Conservation (phyloP, 2,113 vertebrate genomes). For the Ameiurus melas region DNA sequence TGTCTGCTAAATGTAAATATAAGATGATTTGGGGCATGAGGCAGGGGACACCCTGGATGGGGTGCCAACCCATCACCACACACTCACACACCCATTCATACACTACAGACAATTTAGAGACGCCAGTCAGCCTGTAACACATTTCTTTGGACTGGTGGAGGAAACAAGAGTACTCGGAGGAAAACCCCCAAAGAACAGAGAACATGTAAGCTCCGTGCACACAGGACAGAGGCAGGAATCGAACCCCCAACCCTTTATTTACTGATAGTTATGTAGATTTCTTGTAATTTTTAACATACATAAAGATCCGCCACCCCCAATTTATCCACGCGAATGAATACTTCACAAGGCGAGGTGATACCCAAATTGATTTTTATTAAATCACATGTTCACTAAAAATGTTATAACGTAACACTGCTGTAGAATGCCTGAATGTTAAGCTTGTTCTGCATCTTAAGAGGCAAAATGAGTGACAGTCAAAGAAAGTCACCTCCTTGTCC, state of each 20-base stretch:
- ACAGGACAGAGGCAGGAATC: too few relatives aligned
- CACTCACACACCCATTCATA: too few relatives aligned
- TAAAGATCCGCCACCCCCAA: neutral
- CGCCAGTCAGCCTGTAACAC: too few relatives aligned
- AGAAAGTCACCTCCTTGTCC: neutral
- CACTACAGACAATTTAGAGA: too few relatives aligned
- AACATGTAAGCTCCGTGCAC: too few relatives aligned
- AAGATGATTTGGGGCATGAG: neutral
- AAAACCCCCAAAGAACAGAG: too few relatives aligned
- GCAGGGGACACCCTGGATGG: too few relatives aligned
- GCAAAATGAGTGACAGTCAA: neutral
- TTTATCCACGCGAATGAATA: neutral
- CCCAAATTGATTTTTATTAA: neutral
- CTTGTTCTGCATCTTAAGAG: neutral
- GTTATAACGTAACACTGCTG: neutral
- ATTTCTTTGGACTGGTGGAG: too few relatives aligned
- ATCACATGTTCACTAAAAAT: neutral
- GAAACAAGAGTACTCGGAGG: too few relatives aligned
- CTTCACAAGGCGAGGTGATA: neutral
- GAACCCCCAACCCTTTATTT: neutral
- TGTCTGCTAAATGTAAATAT: too few relatives aligned
- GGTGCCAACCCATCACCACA: too few relatives aligned
- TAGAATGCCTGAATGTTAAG: neutral
- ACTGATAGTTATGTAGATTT: neutral
- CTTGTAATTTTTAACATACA: neutral